phyloP scores from a whole-genome alignment of 2,888 invertebrate genomes.

The Trilocha varians region DNA sequence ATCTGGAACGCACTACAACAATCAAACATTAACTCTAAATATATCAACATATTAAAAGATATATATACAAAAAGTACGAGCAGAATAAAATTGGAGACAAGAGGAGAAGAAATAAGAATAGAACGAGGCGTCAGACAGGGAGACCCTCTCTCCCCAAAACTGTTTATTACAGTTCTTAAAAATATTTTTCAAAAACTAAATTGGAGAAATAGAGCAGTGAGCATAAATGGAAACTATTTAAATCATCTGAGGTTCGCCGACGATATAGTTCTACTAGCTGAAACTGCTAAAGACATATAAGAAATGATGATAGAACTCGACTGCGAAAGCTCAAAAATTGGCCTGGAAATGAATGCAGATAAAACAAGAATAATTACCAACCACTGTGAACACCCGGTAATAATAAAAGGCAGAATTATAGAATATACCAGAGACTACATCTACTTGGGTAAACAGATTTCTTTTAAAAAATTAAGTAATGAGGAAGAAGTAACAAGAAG shows the following conservation, averaged over 20 bases:
- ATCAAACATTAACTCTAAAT: not conserved
- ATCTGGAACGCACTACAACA: conserved; percentile 3
- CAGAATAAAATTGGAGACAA: not conserved
- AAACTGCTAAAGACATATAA: not conserved
- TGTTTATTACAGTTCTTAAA: conserved; percentile 1
- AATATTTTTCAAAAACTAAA: too few species aligned
- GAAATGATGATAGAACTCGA: conserved; percentile 2
- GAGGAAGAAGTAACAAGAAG: conserved; percentile 2
- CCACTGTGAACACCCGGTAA: conserved; percentile 1
- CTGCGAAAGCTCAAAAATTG: conserved; percentile 3
- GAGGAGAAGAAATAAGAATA: too few species aligned
- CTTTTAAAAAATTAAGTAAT: too few species aligned
- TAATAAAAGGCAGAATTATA: too few species aligned
- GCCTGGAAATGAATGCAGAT: conserved; percentile 1
- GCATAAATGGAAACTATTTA: too few species aligned
- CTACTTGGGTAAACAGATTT: not conserved
- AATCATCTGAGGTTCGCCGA: too few species aligned
- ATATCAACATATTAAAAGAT: not conserved
- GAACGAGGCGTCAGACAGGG: not conserved
- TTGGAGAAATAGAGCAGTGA: too few species aligned
- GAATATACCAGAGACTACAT: conserved; percentile 3
- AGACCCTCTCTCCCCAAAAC: conserved; percentile 1
- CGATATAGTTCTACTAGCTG: too few species aligned
- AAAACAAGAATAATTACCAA: conserved; percentile 5
- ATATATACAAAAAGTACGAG: not conserved